Percentiles rank a stretch among this genome's conserved stretches.
phyloP scores from a whole-genome alignment of 2,888 invertebrate genomes.

The Tinea pellionella region DNA sequence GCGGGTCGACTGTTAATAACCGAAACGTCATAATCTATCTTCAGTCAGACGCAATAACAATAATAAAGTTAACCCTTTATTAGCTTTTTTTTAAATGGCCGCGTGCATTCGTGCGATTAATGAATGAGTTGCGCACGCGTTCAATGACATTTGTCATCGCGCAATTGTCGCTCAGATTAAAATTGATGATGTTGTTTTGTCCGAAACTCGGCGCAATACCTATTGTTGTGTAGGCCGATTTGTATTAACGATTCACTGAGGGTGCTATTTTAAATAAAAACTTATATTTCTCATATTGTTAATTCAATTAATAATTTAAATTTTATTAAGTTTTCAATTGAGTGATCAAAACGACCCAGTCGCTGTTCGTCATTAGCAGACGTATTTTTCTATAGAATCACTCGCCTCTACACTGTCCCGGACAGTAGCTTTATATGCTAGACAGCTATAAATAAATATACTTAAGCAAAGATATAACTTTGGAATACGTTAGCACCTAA shows the following conservation, averaged over 20 bases:
- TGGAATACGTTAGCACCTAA: too few relatives aligned
- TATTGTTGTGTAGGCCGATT: slow-evolving; percentile 34
- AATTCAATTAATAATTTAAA: background rate
- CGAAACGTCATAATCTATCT: slow-evolving; percentile 39
- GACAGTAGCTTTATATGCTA: too few relatives aligned
- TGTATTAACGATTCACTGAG: background rate
- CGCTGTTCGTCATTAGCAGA: too few relatives aligned
- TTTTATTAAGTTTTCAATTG: background rate
- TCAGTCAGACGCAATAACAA: slow-evolving; percentile 37
- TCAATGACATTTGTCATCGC: slow-evolving; percentile 64
- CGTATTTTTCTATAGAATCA: too few relatives aligned
- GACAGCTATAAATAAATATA: too few relatives aligned
- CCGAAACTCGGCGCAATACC: slow-evolving; percentile 37
- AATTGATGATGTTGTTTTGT: slow-evolving; percentile 68
- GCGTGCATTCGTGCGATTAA: slow-evolving; percentile 52
- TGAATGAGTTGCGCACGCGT: slow-evolving; percentile 56
- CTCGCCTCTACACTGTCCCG: too few relatives aligned
- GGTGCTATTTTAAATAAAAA: background rate
- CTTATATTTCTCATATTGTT: background rate
- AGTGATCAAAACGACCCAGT: too few relatives aligned
- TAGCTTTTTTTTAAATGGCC: slow-evolving; percentile 46
- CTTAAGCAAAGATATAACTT: too few relatives aligned
- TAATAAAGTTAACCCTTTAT: slow-evolving; percentile 58
- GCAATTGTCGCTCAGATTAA: slow-evolving; percentile 68
- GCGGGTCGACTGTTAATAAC: too few relatives aligned